These are phyloP conservation scores for Watsonalla binaria DNA, from an alignment of 2,888 invertebrate species.

Conservation along the genomic window DNA sequence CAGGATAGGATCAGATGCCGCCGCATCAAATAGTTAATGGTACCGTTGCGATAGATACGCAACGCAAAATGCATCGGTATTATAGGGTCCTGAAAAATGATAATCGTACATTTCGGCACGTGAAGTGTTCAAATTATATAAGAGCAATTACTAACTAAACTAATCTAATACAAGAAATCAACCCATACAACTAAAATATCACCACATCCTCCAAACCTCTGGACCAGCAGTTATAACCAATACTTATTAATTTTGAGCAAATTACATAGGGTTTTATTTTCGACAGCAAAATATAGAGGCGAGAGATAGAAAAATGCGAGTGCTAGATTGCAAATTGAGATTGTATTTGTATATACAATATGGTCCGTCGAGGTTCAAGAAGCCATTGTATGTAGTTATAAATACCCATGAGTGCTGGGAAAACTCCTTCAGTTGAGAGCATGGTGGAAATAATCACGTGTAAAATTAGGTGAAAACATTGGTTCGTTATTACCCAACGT, in stretches of 20 bases:
- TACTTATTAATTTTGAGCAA: neutral
- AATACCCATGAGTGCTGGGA: conserved; percentile 64
- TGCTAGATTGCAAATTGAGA: conserved; percentile 39
- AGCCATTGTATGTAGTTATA: conserved; percentile 57
- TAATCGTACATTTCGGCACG: neutral
- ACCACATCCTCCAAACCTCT: conserved; percentile 2
- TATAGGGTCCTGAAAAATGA: conserved; percentile 84
- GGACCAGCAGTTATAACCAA: neutral
- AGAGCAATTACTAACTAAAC: conserved; percentile 1
- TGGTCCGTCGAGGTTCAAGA: conserved; percentile 48
- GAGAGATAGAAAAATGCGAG: conserved; percentile 40
- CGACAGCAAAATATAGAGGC: conserved; percentile 11
- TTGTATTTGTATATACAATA: conserved; percentile 43
- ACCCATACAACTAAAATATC: neutral
- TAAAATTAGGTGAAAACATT: conserved; percentile 42
- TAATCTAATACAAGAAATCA: neutral
- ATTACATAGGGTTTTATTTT: neutral
- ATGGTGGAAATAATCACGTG: conserved; percentile 56
- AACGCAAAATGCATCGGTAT: conserved; percentile 96
- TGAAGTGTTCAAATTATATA: neutral
- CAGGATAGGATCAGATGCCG: conserved; percentile 95
- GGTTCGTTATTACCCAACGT: conserved; percentile 14
- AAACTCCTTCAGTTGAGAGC: conserved; percentile 62
- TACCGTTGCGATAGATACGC: conserved; percentile 94
- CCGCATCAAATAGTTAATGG: conserved; percentile 95